phyloP scores from a whole-genome alignment of 2,797 vertebrate species.

The Cirrhinus mrigala region DNA sequence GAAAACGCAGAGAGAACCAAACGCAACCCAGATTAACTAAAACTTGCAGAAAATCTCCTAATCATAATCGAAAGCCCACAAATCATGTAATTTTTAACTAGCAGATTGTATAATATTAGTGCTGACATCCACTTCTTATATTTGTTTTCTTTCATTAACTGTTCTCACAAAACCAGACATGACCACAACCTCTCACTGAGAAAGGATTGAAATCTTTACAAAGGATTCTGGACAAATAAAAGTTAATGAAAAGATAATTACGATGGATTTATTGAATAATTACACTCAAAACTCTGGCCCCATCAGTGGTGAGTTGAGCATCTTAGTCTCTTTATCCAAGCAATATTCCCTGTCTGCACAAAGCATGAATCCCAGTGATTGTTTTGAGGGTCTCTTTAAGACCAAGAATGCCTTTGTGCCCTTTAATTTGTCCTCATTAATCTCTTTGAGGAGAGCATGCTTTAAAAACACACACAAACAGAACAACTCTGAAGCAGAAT shows the following conservation, averaged over 20 bases:
- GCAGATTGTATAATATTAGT: constrained; percentile 37
- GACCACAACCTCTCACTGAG: constrained; percentile 39
- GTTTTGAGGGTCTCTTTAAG: constrained; percentile 44
- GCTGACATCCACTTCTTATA: constrained; percentile 33
- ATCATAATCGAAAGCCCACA: constrained; percentile 31
- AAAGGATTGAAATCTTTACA: constrained; percentile 48
- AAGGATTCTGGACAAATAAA: constrained; percentile 57
- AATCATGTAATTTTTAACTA: constrained; percentile 39
- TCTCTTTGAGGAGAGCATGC: constrained; percentile 42
- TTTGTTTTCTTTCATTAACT: constrained; percentile 65
- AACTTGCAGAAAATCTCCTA: constrained; percentile 15
- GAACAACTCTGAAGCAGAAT: constrained; percentile 5
- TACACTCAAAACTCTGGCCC: constrained; percentile 48
- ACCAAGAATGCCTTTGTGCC: constrained; percentile 64
- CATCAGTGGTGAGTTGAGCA: constrained; percentile 24
- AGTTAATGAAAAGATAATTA: constrained; percentile 63
- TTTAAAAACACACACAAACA: background rate
- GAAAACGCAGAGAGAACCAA: background rate
- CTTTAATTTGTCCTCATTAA: constrained; percentile 50
- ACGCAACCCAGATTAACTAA: constrained; percentile 24
- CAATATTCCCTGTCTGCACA: constrained; percentile 50
- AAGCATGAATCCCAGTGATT: constrained; percentile 49
- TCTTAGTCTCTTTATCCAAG: constrained; percentile 55
- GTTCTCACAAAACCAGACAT: constrained; percentile 39
- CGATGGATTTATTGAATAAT: constrained; percentile 56